Conservation (phyloP, 2,113 vertebrate species). For the Thermophis baileyi region DNA sequence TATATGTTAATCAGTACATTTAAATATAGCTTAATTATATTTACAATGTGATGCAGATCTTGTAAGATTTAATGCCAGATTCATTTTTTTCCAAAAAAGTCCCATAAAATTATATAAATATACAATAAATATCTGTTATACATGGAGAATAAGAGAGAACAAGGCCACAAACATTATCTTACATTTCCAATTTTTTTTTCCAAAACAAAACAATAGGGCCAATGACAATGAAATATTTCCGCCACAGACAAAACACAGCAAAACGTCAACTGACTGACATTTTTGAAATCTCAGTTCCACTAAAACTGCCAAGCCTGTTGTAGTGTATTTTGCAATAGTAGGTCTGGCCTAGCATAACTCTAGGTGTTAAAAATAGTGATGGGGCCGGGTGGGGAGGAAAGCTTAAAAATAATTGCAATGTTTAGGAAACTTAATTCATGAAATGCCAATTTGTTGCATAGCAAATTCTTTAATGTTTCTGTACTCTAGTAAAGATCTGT, state of each 20-base stretch:
- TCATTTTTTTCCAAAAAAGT: slow-evolving; percentile 69
- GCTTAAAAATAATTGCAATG: not conserved
- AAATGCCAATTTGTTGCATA: not conserved
- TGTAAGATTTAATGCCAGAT: slow-evolving; percentile 83
- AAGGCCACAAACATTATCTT: slow-evolving; percentile 82
- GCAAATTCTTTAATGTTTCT: slow-evolving; percentile 1
- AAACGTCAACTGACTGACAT: slow-evolving; percentile 60
- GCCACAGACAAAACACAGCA: slow-evolving; percentile 79
- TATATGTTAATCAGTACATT: slow-evolving; percentile 84
- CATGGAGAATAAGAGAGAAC: slow-evolving; percentile 83
- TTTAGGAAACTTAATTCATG: not conserved
- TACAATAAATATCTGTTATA: slow-evolving; percentile 87
- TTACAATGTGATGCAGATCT: slow-evolving; percentile 79
- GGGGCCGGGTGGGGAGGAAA: not conserved
- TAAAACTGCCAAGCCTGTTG: slow-evolving; percentile 59
- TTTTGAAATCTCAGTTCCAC: slow-evolving; percentile 48
- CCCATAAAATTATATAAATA: slow-evolving; percentile 84
- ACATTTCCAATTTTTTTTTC: slow-evolving; percentile 75
- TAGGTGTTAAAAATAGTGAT: slow-evolving; percentile 19
- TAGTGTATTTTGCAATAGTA: not conserved
- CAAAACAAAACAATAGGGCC: slow-evolving; percentile 79
- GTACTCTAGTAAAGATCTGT: slow-evolving; percentile 20
- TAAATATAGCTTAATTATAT: slow-evolving; percentile 83
- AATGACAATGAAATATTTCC: slow-evolving; percentile 75
- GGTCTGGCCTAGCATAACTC: slow-evolving; percentile 39